Evolutionary conservation across 1,140 invertebrate genomes (phyloP).

Genomic region (Drosophila bocki): DNA sequence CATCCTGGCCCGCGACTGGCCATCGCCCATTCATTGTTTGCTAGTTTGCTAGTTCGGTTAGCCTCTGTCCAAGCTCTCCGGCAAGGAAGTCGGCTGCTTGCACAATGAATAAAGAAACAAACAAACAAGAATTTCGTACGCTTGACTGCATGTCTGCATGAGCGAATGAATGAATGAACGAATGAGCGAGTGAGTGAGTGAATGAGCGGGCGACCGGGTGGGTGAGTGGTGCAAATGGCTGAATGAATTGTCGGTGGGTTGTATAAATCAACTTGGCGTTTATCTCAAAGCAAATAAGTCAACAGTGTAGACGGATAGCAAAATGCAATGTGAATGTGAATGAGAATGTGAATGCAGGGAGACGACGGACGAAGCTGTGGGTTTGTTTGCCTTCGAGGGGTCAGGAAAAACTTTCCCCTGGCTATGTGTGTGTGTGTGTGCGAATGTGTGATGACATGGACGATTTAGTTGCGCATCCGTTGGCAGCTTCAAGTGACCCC

Average conservation of each 20-base stretch:
- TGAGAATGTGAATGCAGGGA: slow-evolving; percentile 46
- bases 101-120: slow-evolving; percentile 80
- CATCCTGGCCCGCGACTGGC: slow-evolving; percentile 5
- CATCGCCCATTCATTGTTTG: slow-evolving; percentile 58
- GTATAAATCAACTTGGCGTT: slow-evolving; percentile 83
- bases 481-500: slow-evolving; percentile 56
- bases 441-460: slow-evolving; percentile 66
- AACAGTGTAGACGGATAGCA: slow-evolving; percentile 80
- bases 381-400: slow-evolving; percentile 8
- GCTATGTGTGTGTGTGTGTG: slow-evolving; percentile 13
- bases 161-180: slow-evolving; percentile 33
- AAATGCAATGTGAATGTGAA: slow-evolving; percentile 70
- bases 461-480: slow-evolving; percentile 72
- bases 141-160: slow-evolving; percentile 75
- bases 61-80: slow-evolving; percentile 33
- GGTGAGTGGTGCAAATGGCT: slow-evolving; percentile 70
- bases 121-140: slow-evolving; percentile 82
- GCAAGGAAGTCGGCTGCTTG: slow-evolving; percentile 51
- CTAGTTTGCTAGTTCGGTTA: slow-evolving; percentile 65
- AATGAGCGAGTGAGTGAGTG: slow-evolving; percentile 27
- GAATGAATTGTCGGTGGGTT: slow-evolving; percentile 82
- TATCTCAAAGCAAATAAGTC: slow-evolving; percentile 83
- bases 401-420: slow-evolving; percentile 20
- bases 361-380: not conserved
- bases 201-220: slow-evolving; percentile 21